Evolutionary conservation across 2,113 vertebrate species (phyloP).

Genomic region (Stegostoma tigrinum): DNA sequence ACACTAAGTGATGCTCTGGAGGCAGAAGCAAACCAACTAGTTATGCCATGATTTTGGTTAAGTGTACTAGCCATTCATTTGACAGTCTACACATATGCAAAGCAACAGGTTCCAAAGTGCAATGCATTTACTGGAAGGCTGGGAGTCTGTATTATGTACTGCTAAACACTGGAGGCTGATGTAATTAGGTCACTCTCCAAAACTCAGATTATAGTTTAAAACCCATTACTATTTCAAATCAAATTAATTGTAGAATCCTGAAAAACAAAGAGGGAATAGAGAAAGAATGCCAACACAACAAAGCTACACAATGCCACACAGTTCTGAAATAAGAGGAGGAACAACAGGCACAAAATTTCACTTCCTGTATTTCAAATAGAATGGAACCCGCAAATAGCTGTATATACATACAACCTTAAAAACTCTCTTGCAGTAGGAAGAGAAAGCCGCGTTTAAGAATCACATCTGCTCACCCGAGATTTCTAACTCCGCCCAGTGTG

Average conservation of each 20-base stretch:
- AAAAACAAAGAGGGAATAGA: not conserved
- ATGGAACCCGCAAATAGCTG: not conserved
- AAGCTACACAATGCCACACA: not conserved
- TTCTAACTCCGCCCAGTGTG: constrained; percentile 93
- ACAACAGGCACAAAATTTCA: not conserved
- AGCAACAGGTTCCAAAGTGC: not conserved
- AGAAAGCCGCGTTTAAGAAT: not conserved
- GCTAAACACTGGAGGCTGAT: not conserved
- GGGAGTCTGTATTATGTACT: not conserved
- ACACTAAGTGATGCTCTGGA: not conserved
- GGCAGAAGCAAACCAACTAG: not conserved
- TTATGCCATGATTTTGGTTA: not conserved
- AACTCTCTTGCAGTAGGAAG: not conserved
- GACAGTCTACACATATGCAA: not conserved
- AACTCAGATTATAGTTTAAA: not conserved
- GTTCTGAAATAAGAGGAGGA: not conserved
- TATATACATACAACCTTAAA: not conserved
- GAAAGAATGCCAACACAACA: not conserved
- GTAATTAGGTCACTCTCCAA: not conserved
- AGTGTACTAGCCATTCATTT: not conserved
- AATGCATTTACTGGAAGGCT: not conserved
- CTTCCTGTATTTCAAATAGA: not conserved
- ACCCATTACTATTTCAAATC: not conserved
- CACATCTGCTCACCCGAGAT: constrained; percentile 78
- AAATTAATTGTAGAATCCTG: not conserved